Evolutionary conservation across 2,888 invertebrate genomes (phyloP).

Genomic region (Calliopum simillimum): DNA sequence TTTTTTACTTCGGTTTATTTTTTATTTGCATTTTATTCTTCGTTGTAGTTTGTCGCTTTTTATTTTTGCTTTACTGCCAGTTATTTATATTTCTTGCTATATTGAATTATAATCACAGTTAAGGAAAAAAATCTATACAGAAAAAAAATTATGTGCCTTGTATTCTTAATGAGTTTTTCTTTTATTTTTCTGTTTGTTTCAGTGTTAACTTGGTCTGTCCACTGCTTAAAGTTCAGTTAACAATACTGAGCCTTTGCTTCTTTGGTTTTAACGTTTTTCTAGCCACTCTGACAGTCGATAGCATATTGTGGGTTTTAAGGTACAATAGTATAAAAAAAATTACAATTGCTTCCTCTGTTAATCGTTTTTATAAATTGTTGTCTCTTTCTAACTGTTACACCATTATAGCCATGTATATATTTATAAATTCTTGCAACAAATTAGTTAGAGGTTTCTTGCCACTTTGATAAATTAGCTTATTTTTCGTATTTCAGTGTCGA

Average conservation of each 20-base stretch:
- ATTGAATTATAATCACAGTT: slow-evolving; percentile 1
- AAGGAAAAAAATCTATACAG: not conserved
- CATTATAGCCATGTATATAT: not conserved
- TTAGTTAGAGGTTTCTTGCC: no score
- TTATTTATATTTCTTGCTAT: slow-evolving; percentile 49
- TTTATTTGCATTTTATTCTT: slow-evolving; percentile 2
- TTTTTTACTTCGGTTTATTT: slow-evolving; percentile 31
- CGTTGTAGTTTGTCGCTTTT: not conserved
- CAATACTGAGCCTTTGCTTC: not conserved
- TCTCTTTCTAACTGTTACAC: slow-evolving; percentile 18
- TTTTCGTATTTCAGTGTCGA: no score
- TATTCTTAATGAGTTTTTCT: slow-evolving; percentile 58
- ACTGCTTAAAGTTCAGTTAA: slow-evolving; percentile 13
- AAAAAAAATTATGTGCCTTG: slow-evolving; percentile 59
- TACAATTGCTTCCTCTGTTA: slow-evolving; percentile 25
- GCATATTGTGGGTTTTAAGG: not conserved
- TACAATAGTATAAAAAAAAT: not conserved
- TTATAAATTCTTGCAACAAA: not conserved
- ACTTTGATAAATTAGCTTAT: no score
- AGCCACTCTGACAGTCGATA: slow-evolving; percentile 15
- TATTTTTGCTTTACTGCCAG: slow-evolving; percentile 34
- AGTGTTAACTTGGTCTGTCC: not conserved
- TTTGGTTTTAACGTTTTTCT: slow-evolving; percentile 19
- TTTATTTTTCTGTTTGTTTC: slow-evolving; percentile 3
- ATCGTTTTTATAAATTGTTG: not conserved